phyloP scores from a whole-genome alignment of 2,113 vertebrate species.

The Forbesichthys agassizii region DNA sequence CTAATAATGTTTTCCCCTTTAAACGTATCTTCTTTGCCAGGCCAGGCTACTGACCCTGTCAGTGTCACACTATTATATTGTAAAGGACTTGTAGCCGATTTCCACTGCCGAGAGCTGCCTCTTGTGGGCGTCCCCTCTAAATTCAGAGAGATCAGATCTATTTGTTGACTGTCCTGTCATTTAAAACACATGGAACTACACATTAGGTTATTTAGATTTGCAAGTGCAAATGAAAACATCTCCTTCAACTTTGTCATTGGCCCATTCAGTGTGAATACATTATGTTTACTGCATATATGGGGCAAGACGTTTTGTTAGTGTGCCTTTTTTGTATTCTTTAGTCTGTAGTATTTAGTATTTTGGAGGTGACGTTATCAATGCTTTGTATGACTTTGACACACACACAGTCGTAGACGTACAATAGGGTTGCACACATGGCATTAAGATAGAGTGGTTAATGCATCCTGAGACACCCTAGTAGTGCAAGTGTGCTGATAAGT shows the following conservation, averaged over 20 bases:
- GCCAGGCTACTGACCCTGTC: conserved; percentile 7
- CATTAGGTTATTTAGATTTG: no score
- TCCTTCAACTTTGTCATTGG: no score
- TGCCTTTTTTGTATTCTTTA: conserved; percentile 13
- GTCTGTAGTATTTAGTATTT: neutral
- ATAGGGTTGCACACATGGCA: neutral
- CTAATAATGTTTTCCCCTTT: neutral
- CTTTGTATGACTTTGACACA: conserved; percentile 16
- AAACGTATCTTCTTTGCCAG: neutral
- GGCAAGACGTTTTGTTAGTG: conserved; percentile 20
- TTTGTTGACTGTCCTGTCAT: no score
- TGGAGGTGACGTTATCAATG: neutral
- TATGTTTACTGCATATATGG: neutral
- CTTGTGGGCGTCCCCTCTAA: no score
- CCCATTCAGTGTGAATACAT: neutral
- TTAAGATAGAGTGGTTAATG: conserved; percentile 19
- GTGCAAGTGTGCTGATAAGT: conserved; percentile 37
- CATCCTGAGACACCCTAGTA: conserved; percentile 32
- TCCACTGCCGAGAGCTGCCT: no score
- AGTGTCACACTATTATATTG: neutral
- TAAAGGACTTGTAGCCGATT: no score
- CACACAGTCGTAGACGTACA: neutral
- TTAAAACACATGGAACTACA: no score
- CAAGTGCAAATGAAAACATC: no score
- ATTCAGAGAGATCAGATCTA: no score